Evolutionary conservation across 37 sponge, comb jelly and placozoan genomes (phyloP), one percentile per base, ranked within the genome.

Genomic region (Oscarella lobularis): DNA sequence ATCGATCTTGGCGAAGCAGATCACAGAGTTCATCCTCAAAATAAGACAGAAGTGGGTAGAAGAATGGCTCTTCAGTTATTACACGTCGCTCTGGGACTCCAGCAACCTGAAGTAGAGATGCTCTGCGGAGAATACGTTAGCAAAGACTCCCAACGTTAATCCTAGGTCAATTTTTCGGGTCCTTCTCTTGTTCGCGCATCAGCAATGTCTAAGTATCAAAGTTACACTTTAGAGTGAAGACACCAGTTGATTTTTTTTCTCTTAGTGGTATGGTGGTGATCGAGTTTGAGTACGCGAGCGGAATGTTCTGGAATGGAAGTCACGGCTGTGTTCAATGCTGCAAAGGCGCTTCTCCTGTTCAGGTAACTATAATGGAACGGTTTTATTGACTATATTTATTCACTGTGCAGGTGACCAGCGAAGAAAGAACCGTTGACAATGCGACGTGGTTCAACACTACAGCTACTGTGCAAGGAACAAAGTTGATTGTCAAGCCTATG

Each of bases 21-120:
- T 14, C 29, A 14, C 33, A 5, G 6, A 5, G 71, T 68, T 14
- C 71, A 68, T 20, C 71, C 71, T 34, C 6, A 20, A 4, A 68
- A 68, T 35, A 68, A 68, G 31, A 68, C 71, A 34, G 71, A 68
- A 68, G 71, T 68, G 4, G 71, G 71, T 14, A 32, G 71, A 29
- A 4, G 71, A 29, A 68, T 68, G 71, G 71, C 71, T 14, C 31
- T 68, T 5, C 71, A 68, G 31, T 4, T 68, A 5, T 35, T 68
- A 5, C 71, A 68, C 31, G 71, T 68, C 33, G 71, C 71, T 4
- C 71, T 68, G 5, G 71, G 29, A 32, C 31, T 29, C 5, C 71
- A 68, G 71, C 31, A 68, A 4, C 71, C 71, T 4, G 31, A 68
- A 4, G 71, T 68, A 48, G 14, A 27, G 14, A 48, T 48, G 14